A percentile compares a stretch with the other conserved stretches of the same genome.
Evolutionary conservation across 2,113 vertebrate species (phyloP).

Genomic region (Forbesichthys papilliferus): DNA sequence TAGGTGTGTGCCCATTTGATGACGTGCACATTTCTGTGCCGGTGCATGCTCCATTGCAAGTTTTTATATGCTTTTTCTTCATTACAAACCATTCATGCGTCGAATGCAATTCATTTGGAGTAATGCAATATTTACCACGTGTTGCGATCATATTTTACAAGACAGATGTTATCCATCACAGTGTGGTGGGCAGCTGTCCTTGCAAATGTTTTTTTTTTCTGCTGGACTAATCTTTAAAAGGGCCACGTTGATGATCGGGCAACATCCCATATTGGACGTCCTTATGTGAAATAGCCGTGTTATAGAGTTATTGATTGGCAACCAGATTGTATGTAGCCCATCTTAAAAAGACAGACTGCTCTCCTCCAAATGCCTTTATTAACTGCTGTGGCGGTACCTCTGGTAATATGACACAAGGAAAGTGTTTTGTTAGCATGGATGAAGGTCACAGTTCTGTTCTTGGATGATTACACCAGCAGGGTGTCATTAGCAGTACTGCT

Average conservation of each 20-base stretch:
- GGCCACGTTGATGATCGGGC: slow-evolving; percentile 46
- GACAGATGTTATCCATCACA: slow-evolving; percentile 55
- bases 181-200: slow-evolving; percentile 26
- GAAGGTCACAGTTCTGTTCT: not conserved
- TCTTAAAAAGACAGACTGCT: slow-evolving; percentile 29
- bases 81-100: slow-evolving; percentile 62
- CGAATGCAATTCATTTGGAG: slow-evolving; percentile 56
- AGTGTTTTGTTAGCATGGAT: not conserved
- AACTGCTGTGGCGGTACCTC: slow-evolving; percentile 42
- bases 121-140: slow-evolving; percentile 67
- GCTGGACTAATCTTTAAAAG: slow-evolving; percentile 50
- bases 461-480: not conserved
- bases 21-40: not conserved
- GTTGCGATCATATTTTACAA: slow-evolving; percentile 62
- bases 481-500: too few species aligned
- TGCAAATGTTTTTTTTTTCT: slow-evolving; percentile 35
- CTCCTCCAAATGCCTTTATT: slow-evolving; percentile 55
- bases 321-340: slow-evolving; percentile 64
- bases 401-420: slow-evolving; percentile 19
- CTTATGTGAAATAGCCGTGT: slow-evolving; percentile 42
- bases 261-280: slow-evolving; percentile 47
- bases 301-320: slow-evolving; percentile 66
- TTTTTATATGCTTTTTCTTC: slow-evolving; percentile 43
- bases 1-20: slow-evolving; percentile 20
- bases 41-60: slow-evolving; percentile 16